Percentiles rank a stretch among this genome's conserved stretches.
phyloP scores from a whole-genome alignment of 2,888 invertebrate species.

The Cryptus armator region DNA sequence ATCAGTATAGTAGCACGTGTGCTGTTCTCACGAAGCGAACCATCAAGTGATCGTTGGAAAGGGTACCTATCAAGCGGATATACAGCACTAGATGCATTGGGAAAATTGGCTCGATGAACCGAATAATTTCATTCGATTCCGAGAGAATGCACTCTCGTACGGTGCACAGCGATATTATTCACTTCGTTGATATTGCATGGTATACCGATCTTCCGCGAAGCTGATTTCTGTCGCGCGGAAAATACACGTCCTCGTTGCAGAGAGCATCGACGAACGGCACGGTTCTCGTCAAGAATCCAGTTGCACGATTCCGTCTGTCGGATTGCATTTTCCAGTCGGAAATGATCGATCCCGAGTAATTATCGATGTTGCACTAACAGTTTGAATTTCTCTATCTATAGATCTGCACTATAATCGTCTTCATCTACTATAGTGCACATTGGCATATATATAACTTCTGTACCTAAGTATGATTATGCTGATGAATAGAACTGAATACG shows the following conservation, averaged over 20 bases:
- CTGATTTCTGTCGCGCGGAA: constrained; percentile 56
- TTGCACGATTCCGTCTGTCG: constrained; percentile 8
- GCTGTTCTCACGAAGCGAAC: neutral
- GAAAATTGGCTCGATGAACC: constrained; percentile 75
- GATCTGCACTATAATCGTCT: neutral
- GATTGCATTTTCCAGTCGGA: constrained; percentile 54
- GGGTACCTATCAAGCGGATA: constrained; percentile 5
- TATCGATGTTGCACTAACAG: constrained; percentile 43
- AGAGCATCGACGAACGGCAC: constrained; percentile 25
- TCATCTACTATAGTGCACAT: neutral
- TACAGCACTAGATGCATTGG: constrained; percentile 25
- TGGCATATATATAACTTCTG: neutral
- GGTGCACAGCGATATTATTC: constrained; percentile 30
- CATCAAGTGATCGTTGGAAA: constrained; percentile 21
- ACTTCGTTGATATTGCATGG: constrained; percentile 34
- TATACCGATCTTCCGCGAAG: constrained; percentile 42
- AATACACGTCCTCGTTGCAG: constrained; percentile 22
- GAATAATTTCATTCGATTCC: constrained; percentile 76
- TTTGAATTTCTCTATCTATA: constrained; percentile 15
- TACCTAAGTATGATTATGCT: constrained; percentile 14
- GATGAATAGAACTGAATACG: neutral
- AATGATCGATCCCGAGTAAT: constrained; percentile 56
- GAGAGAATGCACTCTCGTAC: constrained; percentile 40
- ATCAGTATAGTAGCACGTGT: neutral
- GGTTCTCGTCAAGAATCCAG: constrained; percentile 17